phyloP scores from a whole-genome alignment of 2,797 vertebrate genomes.

The Rhynchotus rufescens region DNA sequence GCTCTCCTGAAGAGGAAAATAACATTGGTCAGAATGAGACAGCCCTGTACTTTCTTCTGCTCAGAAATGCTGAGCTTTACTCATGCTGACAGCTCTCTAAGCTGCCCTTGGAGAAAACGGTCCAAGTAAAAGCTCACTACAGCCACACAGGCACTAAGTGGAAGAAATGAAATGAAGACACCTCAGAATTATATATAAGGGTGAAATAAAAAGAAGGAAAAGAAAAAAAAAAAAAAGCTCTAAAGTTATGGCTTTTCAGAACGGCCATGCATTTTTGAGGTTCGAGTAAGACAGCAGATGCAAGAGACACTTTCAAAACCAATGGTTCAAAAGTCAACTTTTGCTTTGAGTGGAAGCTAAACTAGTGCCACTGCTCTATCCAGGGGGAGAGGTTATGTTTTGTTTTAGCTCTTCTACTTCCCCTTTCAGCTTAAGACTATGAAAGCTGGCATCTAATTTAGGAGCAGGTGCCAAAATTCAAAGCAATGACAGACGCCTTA shows the following conservation, averaged over 20 bases:
- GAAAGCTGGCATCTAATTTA: constrained; percentile 41
- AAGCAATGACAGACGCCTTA: constrained; percentile 23
- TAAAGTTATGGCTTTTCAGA: neutral
- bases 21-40: constrained; percentile 38
- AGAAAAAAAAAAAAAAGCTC: neutral
- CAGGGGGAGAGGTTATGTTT: constrained; percentile 7
- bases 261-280: neutral
- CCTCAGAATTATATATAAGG: neutral
- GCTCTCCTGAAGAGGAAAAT: constrained; percentile 85
- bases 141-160: neutral
- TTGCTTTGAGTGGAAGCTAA: constrained; percentile 6
- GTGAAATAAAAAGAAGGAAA: too few relatives aligned
- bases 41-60: neutral
- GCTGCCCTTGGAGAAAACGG: neutral
- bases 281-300: constrained; percentile 22
- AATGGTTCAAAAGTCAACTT: neutral
- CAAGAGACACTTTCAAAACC: neutral
- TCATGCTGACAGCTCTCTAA: neutral
- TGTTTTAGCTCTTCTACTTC: constrained; percentile 36
- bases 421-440: constrained; percentile 30
- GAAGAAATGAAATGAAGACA: neutral
- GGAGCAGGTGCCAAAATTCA: constrained; percentile 44
- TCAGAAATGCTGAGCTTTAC: neutral
- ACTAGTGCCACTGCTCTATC: neutral
- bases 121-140: constrained; percentile 32